A percentile compares a stretch with the other conserved stretches of the same genome.
phyloP scores from a whole-genome alignment of 2,113 vertebrate genomes.

The Irena cyanogastra region DNA sequence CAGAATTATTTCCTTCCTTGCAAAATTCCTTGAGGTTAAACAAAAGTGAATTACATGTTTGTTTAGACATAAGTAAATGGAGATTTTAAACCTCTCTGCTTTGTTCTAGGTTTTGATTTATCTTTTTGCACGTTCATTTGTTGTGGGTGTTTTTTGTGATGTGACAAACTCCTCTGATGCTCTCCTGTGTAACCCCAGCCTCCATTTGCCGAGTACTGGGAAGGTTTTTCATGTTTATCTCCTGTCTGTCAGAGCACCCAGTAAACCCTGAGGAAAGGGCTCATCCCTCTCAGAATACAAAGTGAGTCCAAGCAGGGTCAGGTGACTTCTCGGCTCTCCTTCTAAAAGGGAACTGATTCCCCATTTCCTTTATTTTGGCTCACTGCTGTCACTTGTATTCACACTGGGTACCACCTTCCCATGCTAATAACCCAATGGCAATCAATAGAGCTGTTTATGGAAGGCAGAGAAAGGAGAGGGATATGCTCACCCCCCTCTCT shows the following conservation, averaged over 20 bases:
- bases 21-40: background rate
- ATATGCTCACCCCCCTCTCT: background rate
- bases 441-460: constrained; percentile 59
- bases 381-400: constrained; percentile 46
- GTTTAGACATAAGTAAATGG: background rate
- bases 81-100: background rate
- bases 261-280: background rate
- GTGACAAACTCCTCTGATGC: background rate
- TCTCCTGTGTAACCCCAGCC: background rate
- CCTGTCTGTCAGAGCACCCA: background rate
- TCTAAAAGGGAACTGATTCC: constrained; percentile 25
- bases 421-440: constrained; percentile 48
- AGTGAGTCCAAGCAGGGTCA: constrained; percentile 33
- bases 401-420: constrained; percentile 49
- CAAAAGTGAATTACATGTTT: background rate
- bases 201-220: background rate
- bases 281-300: constrained; percentile 42
- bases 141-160: background rate
- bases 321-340: constrained; percentile 4
- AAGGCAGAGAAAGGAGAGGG: constrained; percentile 23
- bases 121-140: background rate
- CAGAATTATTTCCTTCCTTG: background rate
- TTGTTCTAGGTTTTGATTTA: background rate
- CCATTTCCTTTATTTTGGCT: constrained; percentile 46
- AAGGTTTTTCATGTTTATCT: constrained; percentile 15